phyloP scores from a whole-genome alignment of 2,797 vertebrate species.

The Pipistrellus nathusii region DNA sequence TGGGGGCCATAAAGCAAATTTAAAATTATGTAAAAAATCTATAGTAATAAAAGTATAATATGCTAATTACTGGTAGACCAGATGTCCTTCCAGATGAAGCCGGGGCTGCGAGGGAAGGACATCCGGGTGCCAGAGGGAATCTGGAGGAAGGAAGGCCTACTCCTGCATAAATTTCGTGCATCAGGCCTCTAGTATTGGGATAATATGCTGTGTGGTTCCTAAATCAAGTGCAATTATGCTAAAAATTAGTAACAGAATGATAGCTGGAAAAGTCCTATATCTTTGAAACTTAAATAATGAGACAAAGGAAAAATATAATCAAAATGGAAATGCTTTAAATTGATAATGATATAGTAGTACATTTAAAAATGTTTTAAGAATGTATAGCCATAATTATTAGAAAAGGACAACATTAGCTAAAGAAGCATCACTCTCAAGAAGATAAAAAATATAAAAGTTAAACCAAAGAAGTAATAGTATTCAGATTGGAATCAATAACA shows the following conservation, averaged over 20 bases:
- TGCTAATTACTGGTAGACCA: too few species aligned
- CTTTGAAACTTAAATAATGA: neutral
- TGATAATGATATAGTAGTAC: neutral
- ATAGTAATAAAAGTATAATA: too few species aligned
- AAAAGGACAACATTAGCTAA: neutral
- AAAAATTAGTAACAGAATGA: neutral
- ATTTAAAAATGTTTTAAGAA: neutral
- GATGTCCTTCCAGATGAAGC: too few species aligned
- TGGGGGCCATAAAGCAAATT: neutral
- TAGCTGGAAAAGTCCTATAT: neutral
- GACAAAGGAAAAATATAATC: neutral
- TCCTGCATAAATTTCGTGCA: too few species aligned
- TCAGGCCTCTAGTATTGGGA: neutral
- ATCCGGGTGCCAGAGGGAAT: too few species aligned
- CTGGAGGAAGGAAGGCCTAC: too few species aligned
- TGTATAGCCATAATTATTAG: neutral
- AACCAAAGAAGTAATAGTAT: neutral
- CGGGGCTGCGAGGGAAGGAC: too few species aligned
- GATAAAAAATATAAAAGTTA: neutral
- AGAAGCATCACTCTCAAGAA: neutral
- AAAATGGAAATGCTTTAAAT: neutral
- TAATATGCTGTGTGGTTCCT: neutral
- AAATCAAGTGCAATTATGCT: neutral
- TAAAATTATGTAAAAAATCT: constrained; percentile 17
- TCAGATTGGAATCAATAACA: neutral